phyloP scores from a whole-genome alignment of 2,797 vertebrate species.

The Taeniopygia guttata region DNA sequence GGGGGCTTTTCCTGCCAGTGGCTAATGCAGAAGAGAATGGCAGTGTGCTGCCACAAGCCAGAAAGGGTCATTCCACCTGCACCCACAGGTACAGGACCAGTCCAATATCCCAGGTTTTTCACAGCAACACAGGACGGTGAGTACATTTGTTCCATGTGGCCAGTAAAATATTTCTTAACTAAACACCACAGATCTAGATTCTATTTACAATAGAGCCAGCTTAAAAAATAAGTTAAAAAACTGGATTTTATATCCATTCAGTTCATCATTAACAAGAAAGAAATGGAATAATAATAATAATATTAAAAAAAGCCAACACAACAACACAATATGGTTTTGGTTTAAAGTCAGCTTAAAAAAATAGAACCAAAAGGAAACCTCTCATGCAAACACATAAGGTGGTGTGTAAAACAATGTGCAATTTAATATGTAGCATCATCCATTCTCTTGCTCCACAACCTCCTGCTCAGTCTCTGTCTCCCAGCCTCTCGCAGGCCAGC shows the following conservation, averaged over 20 bases:
- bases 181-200: slow-evolving; percentile 25
- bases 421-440: slow-evolving; percentile 83
- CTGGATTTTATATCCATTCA: slow-evolving; percentile 72
- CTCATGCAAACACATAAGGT: slow-evolving; percentile 93
- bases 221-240: slow-evolving; percentile 74
- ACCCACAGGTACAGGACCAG: neutral
- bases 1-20: neutral
- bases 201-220: slow-evolving; percentile 69
- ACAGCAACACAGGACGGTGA: slow-evolving; percentile 18
- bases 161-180: slow-evolving; percentile 19
- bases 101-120: neutral
- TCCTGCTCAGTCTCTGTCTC: slow-evolving; percentile 28
- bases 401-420: slow-evolving; percentile 83
- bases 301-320: slow-evolving; percentile 72
- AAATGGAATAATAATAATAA: slow-evolving; percentile 64
- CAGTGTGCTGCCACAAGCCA: neutral
- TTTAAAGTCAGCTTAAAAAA: slow-evolving; percentile 81
- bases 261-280: slow-evolving; percentile 75
- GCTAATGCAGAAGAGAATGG: neutral
- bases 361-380: slow-evolving; percentile 84
- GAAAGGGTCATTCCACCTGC: neutral
- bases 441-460: slow-evolving; percentile 68
- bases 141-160: slow-evolving; percentile 28
- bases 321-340: slow-evolving; percentile 80
- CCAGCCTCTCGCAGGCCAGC: neutral